phyloP scores from a whole-genome alignment of 2,113 vertebrate genomes.

The Gorilla gorilla region DNA sequence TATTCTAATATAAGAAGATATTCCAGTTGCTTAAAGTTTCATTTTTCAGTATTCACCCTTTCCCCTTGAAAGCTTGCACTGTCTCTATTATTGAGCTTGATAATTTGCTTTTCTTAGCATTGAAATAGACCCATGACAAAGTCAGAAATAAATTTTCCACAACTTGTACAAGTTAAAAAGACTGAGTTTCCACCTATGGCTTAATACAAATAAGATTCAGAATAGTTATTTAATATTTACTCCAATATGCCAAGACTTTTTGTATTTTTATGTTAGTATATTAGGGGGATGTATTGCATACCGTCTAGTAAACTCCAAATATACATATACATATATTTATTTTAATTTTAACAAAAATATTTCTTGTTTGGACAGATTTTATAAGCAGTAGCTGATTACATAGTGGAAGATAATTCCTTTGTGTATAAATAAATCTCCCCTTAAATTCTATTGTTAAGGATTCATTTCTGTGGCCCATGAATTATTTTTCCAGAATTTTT shows the following conservation, averaged over 20 bases:
- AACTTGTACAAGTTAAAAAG: background rate
- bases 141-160: background rate
- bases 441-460: background rate
- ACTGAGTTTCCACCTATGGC: background rate
- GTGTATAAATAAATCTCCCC: background rate
- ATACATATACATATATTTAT: background rate
- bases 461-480: background rate
- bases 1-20: background rate
- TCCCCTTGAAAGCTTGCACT: background rate
- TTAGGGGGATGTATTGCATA: background rate
- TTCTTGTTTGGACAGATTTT: background rate
- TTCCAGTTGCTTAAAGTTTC: background rate
- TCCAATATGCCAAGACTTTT: background rate
- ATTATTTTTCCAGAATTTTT: background rate
- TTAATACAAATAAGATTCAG: background rate
- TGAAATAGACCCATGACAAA: constrained; percentile 6
- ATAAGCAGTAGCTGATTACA: background rate
- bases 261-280: background rate
- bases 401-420: background rate
- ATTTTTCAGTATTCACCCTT: background rate
- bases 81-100: background rate
- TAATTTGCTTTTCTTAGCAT: background rate
- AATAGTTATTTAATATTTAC: constrained; percentile 5
- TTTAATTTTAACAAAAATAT: background rate
- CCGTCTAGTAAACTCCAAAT: background rate